phyloP scores from a whole-genome alignment of 2,113 vertebrate species.

The Scomber japonicus region DNA sequence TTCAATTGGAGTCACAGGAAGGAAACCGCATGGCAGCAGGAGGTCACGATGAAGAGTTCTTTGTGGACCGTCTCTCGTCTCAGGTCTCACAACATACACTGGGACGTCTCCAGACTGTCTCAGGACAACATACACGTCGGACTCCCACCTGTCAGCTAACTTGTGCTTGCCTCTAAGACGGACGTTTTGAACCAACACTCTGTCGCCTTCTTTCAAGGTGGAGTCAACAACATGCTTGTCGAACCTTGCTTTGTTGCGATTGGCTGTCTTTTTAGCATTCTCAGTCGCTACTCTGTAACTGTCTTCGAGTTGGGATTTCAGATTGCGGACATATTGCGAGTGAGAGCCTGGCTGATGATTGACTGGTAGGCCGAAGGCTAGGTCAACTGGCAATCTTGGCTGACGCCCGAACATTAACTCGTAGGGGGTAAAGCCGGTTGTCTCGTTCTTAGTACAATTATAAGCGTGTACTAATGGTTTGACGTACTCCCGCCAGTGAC shows the following conservation, averaged over 20 bases:
- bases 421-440: background rate
- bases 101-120: background rate
- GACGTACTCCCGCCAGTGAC: conserved; percentile 1
- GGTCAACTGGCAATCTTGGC: background rate
- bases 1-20: too few species aligned
- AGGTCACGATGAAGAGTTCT: conserved; percentile 2
- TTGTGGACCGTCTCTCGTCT: background rate
- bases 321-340: background rate
- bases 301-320: background rate
- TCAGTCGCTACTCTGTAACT: conserved; percentile 3
- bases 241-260: background rate
- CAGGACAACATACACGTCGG: background rate
- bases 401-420: conserved; percentile 3
- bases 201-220: background rate
- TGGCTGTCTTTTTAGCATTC: background rate
- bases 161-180: conserved; percentile 2
- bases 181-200: background rate
- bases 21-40: background rate
- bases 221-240: conserved; percentile 2
- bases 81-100: conserved; percentile 22
- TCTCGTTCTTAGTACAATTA: background rate
- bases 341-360: background rate
- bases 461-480: conserved; percentile 14
- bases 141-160: conserved; percentile 1
- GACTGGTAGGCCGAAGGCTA: background rate